phyloP scores from a whole-genome alignment of 2,797 vertebrate species.

The Catamblyrhynchus diadema region DNA sequence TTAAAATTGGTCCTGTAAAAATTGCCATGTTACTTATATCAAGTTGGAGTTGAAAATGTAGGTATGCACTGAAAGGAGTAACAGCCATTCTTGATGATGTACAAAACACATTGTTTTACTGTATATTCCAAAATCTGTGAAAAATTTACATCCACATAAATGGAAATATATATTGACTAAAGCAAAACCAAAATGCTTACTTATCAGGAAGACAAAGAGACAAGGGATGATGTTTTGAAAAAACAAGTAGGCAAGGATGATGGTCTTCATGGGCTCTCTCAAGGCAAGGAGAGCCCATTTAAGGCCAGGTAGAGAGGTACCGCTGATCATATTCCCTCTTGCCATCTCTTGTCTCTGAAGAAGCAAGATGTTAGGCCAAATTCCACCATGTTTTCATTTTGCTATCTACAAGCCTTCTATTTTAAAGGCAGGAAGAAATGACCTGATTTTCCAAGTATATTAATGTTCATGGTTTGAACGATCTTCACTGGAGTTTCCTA shows the following conservation, averaged over 20 bases:
- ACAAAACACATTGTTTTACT: neutral
- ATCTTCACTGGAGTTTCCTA: neutral
- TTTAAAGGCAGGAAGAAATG: neutral
- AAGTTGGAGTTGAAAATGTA: neutral
- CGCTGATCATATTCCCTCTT: neutral
- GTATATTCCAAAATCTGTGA: neutral
- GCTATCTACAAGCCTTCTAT: neutral
- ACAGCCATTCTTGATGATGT: neutral
- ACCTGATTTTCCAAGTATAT: neutral
- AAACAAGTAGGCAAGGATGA: neutral
- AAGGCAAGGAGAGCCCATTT: neutral
- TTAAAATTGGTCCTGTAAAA: neutral
- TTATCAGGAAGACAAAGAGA: neutral
- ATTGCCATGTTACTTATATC: neutral
- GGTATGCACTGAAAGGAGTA: neutral
- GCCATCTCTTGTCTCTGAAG: neutral
- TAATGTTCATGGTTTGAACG: neutral
- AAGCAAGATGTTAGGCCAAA: accelerated
- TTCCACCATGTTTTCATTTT: neutral
- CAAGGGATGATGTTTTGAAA: neutral
- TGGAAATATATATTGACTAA: neutral
- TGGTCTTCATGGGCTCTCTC: neutral
- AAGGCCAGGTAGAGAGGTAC: neutral
- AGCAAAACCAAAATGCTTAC: neutral
- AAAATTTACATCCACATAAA: neutral